Conservation (phyloP, 2,113 vertebrate species). For the Melierax canorus region DNA sequence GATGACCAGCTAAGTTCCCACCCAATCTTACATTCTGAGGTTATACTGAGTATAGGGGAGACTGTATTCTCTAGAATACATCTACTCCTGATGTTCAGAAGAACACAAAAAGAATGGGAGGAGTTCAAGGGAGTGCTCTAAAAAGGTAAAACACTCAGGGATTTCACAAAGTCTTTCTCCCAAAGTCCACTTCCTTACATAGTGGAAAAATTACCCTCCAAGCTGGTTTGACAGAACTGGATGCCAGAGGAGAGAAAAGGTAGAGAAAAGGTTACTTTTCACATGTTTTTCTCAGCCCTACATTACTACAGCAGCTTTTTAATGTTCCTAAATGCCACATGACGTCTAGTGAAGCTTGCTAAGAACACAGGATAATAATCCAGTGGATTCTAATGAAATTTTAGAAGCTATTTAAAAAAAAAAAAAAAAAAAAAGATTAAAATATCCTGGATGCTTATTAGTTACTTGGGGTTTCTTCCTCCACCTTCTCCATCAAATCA, state of each 20-base stretch:
- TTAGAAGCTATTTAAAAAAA: background rate
- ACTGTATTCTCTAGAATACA: background rate
- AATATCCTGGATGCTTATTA: background rate
- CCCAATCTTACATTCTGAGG: background rate
- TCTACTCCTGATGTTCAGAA: background rate
- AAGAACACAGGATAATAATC: constrained; percentile 19
- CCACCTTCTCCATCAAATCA: constrained; percentile 12
- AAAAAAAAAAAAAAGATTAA: background rate
- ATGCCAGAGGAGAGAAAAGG: background rate
- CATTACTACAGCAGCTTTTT: background rate
- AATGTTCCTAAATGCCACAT: background rate
- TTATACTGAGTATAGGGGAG: background rate
- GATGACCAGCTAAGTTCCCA: background rate
- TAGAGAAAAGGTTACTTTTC: background rate
- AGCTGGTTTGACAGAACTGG: background rate
- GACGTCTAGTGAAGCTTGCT: background rate
- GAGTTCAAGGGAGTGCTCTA: background rate
- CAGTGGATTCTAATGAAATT: background rate
- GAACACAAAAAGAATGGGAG: background rate
- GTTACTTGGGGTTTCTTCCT: background rate
- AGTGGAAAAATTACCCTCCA: background rate
- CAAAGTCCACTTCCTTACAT: background rate
- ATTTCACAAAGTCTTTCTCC: background rate
- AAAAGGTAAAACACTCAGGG: background rate
- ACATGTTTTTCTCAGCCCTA: background rate